Evolutionary conservation across 2,797 vertebrate species (phyloP), one percentile per base, ranked within the genome.

Genomic region (Galago senegalensis): DNA sequence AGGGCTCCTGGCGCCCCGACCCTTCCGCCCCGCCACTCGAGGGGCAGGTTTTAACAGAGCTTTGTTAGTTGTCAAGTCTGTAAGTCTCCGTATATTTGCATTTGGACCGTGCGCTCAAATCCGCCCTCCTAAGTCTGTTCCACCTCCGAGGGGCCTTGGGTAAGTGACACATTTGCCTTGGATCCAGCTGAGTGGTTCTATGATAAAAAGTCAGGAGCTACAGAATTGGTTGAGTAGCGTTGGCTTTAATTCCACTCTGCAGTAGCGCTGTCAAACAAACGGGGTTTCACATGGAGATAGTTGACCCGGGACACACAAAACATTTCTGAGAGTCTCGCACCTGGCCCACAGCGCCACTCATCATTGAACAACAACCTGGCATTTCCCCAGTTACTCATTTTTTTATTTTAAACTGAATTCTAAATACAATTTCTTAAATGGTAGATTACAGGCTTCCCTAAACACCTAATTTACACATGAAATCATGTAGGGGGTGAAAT

Each of bases 381-480:
- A 1, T 67, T 82, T 89, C 61, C 58, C 87, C 82, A 53, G 88
- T 81, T 61, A 29, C 17, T 14, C n/a, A 46, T 79, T 77, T 37
- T 60, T 14, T 67, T 58, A 67, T 56, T 82, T 67, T 31, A 16
- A 16, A 65, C 70, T 92, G 46, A 63, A 29, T 16, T 18, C 90
- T 85, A 93, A 79, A 87, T 92, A 83, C 79, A 91, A 46, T 76
- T 58, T 61, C 46, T 86, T 31, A 29, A 23, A 21, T 75, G 72
- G 25, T 29, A 53, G 69, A 56, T 81, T 63, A 56, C 43, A 60
- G 85, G 34, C 81, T 97, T 92, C 58, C 37, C 70, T 72, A 67
- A 90, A 40, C 79, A 63, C 34, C 16, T 73, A 37, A 65, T 86
- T 86, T 81, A 89, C 63, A 9, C 84, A 25, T 18, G 63, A 61